Percentiles rank a stretch among this genome's conserved stretches.
phyloP scores from a whole-genome alignment of 35 echinoderm and acorn worm species.

The Heliocidaris tuberculata region DNA sequence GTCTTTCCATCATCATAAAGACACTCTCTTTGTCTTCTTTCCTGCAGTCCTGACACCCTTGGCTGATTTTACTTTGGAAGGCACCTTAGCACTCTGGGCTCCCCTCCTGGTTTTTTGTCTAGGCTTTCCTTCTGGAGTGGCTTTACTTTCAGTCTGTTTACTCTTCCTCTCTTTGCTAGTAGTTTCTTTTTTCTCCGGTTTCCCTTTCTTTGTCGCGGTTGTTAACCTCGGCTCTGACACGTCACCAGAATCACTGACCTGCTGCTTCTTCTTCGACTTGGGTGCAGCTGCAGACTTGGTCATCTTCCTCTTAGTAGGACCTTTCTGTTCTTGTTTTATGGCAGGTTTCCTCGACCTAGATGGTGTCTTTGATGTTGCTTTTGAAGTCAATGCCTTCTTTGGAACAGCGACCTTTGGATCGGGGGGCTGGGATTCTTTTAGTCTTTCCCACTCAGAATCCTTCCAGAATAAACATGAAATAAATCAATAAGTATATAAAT shows the following conservation, averaged over 20 bases:
- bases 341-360: neutral
- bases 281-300: neutral
- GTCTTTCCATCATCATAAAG: neutral
- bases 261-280: neutral
- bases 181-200: neutral
- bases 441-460: neutral
- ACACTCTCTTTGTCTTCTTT: neutral
- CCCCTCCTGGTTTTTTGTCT: neutral
- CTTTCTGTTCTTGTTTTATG: neutral
- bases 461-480: neutral
- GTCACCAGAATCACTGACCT: neutral
- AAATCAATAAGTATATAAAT: neutral
- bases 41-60: neutral
- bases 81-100: neutral
- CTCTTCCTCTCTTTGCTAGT: neutral
- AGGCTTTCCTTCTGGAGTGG: neutral
- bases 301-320: neutral
- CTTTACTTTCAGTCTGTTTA: slow-evolving; percentile 1
- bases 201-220: neutral
- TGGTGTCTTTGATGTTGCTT: neutral
- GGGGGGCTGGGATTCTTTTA: neutral
- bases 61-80: neutral
- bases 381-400: neutral
- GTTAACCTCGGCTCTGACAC: neutral
- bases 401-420: neutral